Conservation (phyloP, 2,888 invertebrate genomes). For the Cerastoderma edule region DNA sequence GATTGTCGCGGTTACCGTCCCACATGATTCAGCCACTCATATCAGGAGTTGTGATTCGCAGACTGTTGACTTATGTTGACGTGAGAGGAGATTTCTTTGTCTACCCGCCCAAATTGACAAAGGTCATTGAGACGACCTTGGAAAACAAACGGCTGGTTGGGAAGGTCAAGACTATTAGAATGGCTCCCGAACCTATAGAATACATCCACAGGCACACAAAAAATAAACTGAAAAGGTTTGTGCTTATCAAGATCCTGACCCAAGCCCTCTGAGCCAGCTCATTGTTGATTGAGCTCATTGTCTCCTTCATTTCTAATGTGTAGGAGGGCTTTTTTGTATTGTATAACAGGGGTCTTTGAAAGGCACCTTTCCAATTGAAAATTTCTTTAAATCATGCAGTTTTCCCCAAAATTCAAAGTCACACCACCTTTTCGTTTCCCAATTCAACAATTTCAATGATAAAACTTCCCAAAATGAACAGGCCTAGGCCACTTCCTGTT, state of each 20-base stretch:
- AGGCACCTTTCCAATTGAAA: no score
- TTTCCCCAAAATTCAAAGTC: no score
- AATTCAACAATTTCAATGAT: no score
- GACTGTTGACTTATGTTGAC: conserved; percentile 57
- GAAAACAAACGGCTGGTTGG: conserved; percentile 67
- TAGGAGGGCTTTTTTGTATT: no score
- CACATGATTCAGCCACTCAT: conserved; percentile 53
- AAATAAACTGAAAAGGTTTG: conserved; percentile 46
- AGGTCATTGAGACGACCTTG: conserved; percentile 34
- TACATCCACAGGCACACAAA: conserved; percentile 52
- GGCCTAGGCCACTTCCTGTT: no score
- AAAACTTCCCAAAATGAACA: no score
- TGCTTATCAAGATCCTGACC: neutral
- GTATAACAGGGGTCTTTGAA: no score
- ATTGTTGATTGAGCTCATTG: neutral
- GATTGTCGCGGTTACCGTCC: conserved; percentile 56
- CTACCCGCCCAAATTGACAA: conserved; percentile 31
- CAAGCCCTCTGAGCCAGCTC: neutral
- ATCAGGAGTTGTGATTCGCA: conserved; percentile 43
- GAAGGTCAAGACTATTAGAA: conserved; percentile 45
- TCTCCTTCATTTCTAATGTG: neutral
- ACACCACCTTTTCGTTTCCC: no score
- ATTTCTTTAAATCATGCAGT: no score
- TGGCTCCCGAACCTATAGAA: conserved; percentile 51
- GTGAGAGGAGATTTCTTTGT: conserved; percentile 47